These are phyloP conservation scores for Eubasilissa regina DNA, from an alignment of 1,140 invertebrate genomes.

Conservation along the genomic window DNA sequence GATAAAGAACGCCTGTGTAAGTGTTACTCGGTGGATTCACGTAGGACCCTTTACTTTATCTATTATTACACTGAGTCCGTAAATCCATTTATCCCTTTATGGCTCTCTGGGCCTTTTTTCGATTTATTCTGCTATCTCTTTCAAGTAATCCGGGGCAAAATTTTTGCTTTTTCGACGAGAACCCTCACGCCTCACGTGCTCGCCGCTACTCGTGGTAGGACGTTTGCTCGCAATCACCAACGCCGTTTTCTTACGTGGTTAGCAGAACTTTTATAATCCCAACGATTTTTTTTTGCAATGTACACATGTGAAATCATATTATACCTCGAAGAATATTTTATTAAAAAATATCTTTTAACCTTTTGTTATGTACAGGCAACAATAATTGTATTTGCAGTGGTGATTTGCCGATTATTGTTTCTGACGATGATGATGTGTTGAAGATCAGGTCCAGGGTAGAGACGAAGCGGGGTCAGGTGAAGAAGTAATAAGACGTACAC, in stretches of 20 bases:
- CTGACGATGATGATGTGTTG: too few species aligned
- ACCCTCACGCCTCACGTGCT: background rate
- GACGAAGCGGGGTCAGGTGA: too few species aligned
- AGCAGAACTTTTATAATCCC: too few species aligned
- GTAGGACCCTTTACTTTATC: background rate
- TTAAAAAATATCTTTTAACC: too few species aligned
- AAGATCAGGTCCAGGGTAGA: too few species aligned
- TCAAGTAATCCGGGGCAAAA: slow-evolving; percentile 5
- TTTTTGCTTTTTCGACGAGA: background rate
- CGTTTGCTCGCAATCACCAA: background rate
- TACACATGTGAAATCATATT: too few species aligned
- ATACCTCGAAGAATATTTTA: too few species aligned
- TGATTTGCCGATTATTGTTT: too few species aligned
- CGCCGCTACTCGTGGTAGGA: background rate
- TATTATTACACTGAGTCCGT: slow-evolving; percentile 22
- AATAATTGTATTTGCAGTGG: too few species aligned
- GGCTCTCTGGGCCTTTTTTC: slow-evolving; percentile 18
- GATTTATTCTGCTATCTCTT: slow-evolving; percentile 16
- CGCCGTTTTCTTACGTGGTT: background rate
- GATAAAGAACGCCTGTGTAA: background rate
- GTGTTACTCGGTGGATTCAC: background rate
- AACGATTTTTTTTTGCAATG: too few species aligned
- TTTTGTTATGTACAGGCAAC: too few species aligned
- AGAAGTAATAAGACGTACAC: too few species aligned
- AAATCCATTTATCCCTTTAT: slow-evolving; percentile 25